Conservation (phyloP, 2,888 invertebrate genomes). For the Diarsia rubi region DNA sequence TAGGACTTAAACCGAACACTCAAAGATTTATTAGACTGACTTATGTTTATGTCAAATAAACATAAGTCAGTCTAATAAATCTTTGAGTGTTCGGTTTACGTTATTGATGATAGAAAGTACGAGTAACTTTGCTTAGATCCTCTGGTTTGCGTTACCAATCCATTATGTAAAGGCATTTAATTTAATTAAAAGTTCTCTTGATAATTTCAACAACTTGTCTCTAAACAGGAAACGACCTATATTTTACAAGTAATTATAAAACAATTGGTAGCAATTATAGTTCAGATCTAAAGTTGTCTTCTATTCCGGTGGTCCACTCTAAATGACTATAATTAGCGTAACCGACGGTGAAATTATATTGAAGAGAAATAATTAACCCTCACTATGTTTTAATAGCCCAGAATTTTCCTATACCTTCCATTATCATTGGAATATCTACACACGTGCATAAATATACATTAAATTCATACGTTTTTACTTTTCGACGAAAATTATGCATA, state of each 20-base stretch:
- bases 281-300: not conserved
- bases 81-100: too few species aligned
- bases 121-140: too few species aligned
- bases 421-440: not conserved
- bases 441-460: not conserved
- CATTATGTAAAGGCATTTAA: not conserved
- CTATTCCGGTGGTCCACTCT: not conserved
- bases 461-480: too few species aligned
- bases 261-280: slow-evolving; percentile 2
- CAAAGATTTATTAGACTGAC: too few species aligned
- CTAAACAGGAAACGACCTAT: not conserved
- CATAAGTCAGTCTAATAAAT: too few species aligned
- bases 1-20: too few species aligned
- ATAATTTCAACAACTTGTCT: not conserved
- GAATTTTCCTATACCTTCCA: not conserved
- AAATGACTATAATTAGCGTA: slow-evolving; percentile 21
- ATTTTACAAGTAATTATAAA: slow-evolving; percentile 8
- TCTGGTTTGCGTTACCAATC: too few species aligned
- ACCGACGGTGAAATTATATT: not conserved
- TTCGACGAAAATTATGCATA: too few species aligned
- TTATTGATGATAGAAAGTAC: too few species aligned
- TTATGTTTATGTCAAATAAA: too few species aligned
- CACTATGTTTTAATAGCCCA: not conserved
- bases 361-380: not conserved
- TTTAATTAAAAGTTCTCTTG: not conserved